Evolutionary conservation across 2,113 vertebrate species (phyloP), one percentile per base, ranked within the genome.

Genomic region (Poecilia latipinna): DNA sequence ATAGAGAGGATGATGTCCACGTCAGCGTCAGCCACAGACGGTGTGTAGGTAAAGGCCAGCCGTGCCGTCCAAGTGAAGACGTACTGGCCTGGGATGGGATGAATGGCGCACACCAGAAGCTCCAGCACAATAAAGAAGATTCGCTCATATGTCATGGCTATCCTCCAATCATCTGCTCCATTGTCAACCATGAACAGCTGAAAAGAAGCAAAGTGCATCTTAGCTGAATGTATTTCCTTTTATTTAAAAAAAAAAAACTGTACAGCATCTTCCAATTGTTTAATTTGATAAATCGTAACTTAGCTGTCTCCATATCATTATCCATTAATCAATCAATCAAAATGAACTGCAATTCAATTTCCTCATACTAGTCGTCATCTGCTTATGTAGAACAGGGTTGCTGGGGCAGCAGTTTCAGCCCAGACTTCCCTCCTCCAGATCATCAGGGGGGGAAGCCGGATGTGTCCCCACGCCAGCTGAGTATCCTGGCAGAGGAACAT

Each of bases 101-200:
- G 97, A 86, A 98, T 96, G 92, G 97, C 97, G 28, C 97, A 98
- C 85, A 98, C 95, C 1, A 96, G 69, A 89, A 98, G 94, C 94
- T 98, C 97, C 94, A 98, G 92, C 3, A 95, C 93, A 75, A 98
- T 98, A 93, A 97, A 96, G 91, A 97, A 94, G 84, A 97, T 94
- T 5, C 97, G 94, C 91, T 97, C 95, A 19, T 95, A 95, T 1
- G 97, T 98, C 97, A 98, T 97, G 88, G 97, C 97, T 73, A 98
- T 97, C 84, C 97, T 95, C 97, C 97, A 98, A 90, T 98, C 97
- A 33, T 97, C 97, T 0, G 97, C 97, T n/a, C 97, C 97, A 4
- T 97, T 97, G 91, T 98, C 97, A 80, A 98, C 96, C 96, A 98
- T 96, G 93, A 98, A 98, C 24, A 98, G 96, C 97, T 98, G 79